Base-by-base conservation (phyloP, 2,113 vertebrate genomes). In the Hemibagrus wyckioides region DNA sequence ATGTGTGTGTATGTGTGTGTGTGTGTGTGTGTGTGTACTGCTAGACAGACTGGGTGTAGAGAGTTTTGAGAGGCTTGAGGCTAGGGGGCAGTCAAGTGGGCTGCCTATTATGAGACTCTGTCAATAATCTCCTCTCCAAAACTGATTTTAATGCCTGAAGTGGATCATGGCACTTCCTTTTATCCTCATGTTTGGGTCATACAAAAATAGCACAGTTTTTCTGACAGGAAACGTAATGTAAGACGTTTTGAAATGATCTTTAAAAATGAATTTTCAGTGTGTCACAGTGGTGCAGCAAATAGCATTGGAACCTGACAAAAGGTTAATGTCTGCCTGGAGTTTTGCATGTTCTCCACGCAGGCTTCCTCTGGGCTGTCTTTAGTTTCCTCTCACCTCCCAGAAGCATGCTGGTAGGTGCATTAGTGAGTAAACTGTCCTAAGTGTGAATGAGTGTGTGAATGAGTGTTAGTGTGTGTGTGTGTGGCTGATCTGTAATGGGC, bases 101-200 rank as follows among this genome's bases (percentile, higher is more conserved):
- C 56, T 50, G 69, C 65, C 89, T 84, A 80, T 80, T 89, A 73
- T 79, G 36, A 85, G 87, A 91, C 86, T 82, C 54, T 87, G 41
- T 84, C 48, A 80, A 87, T 88, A 86, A 89, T 85, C 50, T 69
- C 88, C 85, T 88, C 90, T 89, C 10, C 71, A 90, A 87, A 79
- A 41, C 19, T 81, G 33, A 28, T 59, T 33, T 39, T 81, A 81
- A 59, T 59, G 9, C 79, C 30, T 81, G 52, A 21, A 81, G 79
- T 59, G 79, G 79, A 81, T 81, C 52, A 81, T 57, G 77, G 7
- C 33, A 25, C 79, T 57, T 59, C 80, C 80, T 59, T 80, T 59
- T 36, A 41, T 61, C 23, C 56, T 36, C 33, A 39, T 81, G 21
- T 81, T 25, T 81, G 80, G 11, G 11, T 77, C 73, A 50, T 50